Evolutionary conservation across 2,797 vertebrate species (phyloP).

Genomic region (Hephaestus fuliginosus): DNA sequence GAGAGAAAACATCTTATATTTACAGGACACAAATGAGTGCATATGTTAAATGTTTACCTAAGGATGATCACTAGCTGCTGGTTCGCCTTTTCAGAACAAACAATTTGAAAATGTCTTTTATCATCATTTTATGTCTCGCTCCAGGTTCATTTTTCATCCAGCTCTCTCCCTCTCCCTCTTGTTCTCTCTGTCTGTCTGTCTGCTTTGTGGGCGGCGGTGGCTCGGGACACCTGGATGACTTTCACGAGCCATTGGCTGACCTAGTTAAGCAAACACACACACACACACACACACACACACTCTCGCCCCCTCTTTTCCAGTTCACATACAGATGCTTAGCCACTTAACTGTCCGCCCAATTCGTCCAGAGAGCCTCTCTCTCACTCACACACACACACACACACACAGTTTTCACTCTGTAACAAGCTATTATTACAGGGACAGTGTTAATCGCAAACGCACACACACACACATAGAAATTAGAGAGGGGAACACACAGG

Average conservation of each 20-base stretch:
- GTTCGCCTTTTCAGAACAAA: not conserved
- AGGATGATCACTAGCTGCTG: not conserved
- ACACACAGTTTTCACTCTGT: slow-evolving; percentile 50
- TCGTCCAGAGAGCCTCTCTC: slow-evolving; percentile 48
- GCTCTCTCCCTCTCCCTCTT: not conserved
- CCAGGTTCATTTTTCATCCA: not conserved
- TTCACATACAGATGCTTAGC: slow-evolving; percentile 72
- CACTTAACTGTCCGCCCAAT: slow-evolving; percentile 68
- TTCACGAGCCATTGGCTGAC: slow-evolving; percentile 80
- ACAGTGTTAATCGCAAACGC: slow-evolving; percentile 35
- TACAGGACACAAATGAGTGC: not conserved
- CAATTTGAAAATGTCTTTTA: not conserved
- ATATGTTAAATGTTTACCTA: not conserved
- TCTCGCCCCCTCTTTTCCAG: slow-evolving; percentile 55
- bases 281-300: slow-evolving; percentile 30
- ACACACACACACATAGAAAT: slow-evolving; percentile 46
- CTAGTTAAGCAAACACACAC: slow-evolving; percentile 73
- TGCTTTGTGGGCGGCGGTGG: slow-evolving; percentile 66
- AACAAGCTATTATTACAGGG: slow-evolving; percentile 53
- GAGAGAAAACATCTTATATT: no score
- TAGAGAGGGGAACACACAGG: slow-evolving; percentile 36
- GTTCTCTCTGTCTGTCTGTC: slow-evolving; percentile 19
- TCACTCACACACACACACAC: slow-evolving; percentile 16
- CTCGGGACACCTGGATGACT: slow-evolving; percentile 80
- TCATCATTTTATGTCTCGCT: not conserved